Evolutionary conservation across 1,140 invertebrate genomes (phyloP).

Genomic region (Ceratosolen solmsi): DNA sequence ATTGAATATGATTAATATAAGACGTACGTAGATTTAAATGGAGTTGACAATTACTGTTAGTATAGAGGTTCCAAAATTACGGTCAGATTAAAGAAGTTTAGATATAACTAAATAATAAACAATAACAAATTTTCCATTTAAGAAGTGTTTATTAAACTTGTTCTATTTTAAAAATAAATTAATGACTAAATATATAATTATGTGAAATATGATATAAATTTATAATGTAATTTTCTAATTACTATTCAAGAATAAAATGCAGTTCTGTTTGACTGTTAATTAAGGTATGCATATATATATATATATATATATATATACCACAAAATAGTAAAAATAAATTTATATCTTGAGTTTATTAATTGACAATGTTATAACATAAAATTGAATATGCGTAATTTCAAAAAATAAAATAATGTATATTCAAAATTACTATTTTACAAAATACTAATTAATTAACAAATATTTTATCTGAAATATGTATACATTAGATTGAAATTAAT

Average conservation of each 20-base stretch:
- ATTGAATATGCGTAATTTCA: slow-evolving; percentile 2
- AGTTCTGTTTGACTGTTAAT: not conserved
- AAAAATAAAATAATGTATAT: not conserved
- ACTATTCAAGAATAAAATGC: not conserved
- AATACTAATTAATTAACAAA: not conserved
- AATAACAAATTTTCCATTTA: no score
- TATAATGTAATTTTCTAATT: not conserved
- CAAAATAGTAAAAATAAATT: not conserved
- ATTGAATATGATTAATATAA: no score
- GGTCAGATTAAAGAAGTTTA: no score
- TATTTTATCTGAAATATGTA: not conserved
- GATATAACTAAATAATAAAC: no score
- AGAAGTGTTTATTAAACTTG: no score
- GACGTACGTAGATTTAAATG: no score
- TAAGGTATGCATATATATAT: not conserved
- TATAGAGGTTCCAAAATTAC: no score
- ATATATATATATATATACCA: not conserved
- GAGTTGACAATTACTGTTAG: no score
- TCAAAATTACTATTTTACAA: not conserved
- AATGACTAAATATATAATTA: not conserved
- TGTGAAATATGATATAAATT: not conserved
- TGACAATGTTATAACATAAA: not conserved
- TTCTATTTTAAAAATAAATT: no score
- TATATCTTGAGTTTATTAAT: not conserved
- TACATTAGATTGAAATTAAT: no score